Evolutionary conservation across 2,888 invertebrate genomes (phyloP).

Genomic region (Sabatieria punctata): DNA sequence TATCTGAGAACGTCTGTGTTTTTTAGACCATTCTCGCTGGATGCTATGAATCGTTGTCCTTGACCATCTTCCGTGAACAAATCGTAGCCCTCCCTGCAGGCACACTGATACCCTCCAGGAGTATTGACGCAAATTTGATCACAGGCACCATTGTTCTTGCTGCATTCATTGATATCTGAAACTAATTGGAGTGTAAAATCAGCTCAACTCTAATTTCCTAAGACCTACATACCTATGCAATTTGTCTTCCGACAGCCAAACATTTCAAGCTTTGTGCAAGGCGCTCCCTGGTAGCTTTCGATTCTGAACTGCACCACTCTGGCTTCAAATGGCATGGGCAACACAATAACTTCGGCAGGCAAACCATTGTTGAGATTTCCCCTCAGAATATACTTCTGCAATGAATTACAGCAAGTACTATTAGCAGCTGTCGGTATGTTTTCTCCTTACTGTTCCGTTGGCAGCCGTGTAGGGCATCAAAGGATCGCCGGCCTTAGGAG

Average conservation of each 20-base stretch:
- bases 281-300: constrained; percentile 15
- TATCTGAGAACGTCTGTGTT: constrained; percentile 73
- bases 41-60: constrained; percentile 61
- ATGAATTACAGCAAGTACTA: no score
- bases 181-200: background rate
- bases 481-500: constrained; percentile 6
- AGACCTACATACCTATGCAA: constrained; percentile 15
- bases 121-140: constrained; percentile 29
- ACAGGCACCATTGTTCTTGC: constrained; percentile 26
- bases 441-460: constrained; percentile 6
- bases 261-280: constrained; percentile 22
- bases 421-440: no score
- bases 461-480: constrained; percentile 4
- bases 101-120: constrained; percentile 61
- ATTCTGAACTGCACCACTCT: constrained; percentile 14
- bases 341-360: constrained; percentile 12
- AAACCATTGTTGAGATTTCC: constrained; percentile 7
- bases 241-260: constrained; percentile 20
- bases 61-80: constrained; percentile 69
- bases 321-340: constrained; percentile 17
- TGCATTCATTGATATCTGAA: constrained; percentile 17
- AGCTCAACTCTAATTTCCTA: background rate
- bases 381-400: constrained; percentile 6
- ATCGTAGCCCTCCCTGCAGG: constrained; percentile 77
- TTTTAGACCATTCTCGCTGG: constrained; percentile 63